Evolutionary conservation across 1,140 invertebrate species (phyloP).

Genomic region (Spodoptera frugiperda): DNA sequence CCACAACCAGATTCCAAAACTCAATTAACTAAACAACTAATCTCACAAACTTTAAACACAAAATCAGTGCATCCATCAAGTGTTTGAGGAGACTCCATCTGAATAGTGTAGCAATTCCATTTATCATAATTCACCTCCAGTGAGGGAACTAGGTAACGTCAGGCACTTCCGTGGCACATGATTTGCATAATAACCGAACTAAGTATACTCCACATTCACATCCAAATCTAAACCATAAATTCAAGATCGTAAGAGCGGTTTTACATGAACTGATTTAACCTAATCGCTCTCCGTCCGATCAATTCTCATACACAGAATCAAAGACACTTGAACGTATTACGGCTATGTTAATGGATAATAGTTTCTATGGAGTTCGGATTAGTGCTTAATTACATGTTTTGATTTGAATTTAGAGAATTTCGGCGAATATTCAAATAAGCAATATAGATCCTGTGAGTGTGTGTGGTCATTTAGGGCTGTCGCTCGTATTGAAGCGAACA

Average conservation of each 20-base stretch:
- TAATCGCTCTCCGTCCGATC: constrained; percentile 69
- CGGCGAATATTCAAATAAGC: constrained; percentile 17
- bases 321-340: constrained; percentile 72
- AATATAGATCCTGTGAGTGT: not conserved
- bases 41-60: constrained; percentile 12
- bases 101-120: constrained; percentile 70
- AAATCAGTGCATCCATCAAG: constrained; percentile 38
- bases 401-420: constrained; percentile 26
- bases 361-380: constrained; percentile 15
- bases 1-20: not conserved
- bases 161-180: constrained; percentile 70
- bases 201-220: constrained; percentile 58
- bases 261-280: constrained; percentile 48
- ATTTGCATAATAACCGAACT: constrained; percentile 81
- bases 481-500: not conserved
- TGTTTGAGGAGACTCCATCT: constrained; percentile 44
- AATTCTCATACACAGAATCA: constrained; percentile 72
- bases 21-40: constrained; percentile 14
- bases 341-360: constrained; percentile 55
- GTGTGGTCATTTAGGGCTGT: not conserved
- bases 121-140: constrained; percentile 79
- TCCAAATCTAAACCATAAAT: constrained; percentile 52
- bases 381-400: constrained; percentile 10
- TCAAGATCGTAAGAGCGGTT: constrained; percentile 48
- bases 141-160: constrained; percentile 76